A percentile compares a stretch with the other conserved stretches of the same genome.
Evolutionary conservation across 2,797 vertebrate species (phyloP).

Genomic region (Amniataba percoides): DNA sequence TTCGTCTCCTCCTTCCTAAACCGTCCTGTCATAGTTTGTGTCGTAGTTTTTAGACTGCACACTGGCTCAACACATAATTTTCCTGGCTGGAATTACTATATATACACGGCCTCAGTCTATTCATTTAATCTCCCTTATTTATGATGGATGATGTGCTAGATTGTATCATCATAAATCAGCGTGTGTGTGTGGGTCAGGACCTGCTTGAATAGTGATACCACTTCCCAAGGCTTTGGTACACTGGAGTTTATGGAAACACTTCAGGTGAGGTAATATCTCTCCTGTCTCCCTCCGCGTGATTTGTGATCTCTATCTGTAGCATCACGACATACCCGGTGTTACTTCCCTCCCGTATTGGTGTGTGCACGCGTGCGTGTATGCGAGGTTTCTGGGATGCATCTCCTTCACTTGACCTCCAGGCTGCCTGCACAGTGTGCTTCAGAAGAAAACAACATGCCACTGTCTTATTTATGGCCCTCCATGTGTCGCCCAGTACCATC

Average conservation of each 20-base stretch:
- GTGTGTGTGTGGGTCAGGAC: slow-evolving; percentile 65
- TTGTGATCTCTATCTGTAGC: slow-evolving; percentile 71
- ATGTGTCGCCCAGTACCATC: slow-evolving; percentile 73
- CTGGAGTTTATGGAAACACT: slow-evolving; percentile 82
- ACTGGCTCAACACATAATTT: slow-evolving; percentile 42
- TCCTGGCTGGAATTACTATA: slow-evolving; percentile 30
- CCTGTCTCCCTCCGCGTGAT: slow-evolving; percentile 79
- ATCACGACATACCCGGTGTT: slow-evolving; percentile 54
- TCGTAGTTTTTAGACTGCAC: slow-evolving; percentile 16
- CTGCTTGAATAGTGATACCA: slow-evolving; percentile 71
- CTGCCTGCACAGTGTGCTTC: slow-evolving; percentile 50
- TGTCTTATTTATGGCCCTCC: slow-evolving; percentile 82
- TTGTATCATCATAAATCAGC: slow-evolving; percentile 72
- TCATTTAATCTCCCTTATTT: slow-evolving; percentile 71
- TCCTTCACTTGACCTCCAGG: slow-evolving; percentile 81
- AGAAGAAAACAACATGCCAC: slow-evolving; percentile 81
- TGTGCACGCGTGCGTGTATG: slow-evolving; percentile 39
- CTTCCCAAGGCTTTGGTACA: slow-evolving; percentile 78
- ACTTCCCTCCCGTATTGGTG: slow-evolving; percentile 28
- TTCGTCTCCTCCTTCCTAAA: slow-evolving; percentile 19
- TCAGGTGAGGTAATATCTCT: slow-evolving; percentile 80
- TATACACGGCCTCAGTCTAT: slow-evolving; percentile 53
- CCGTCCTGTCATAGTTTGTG: slow-evolving; percentile 23
- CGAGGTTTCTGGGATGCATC: slow-evolving; percentile 59
- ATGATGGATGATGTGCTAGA: slow-evolving; percentile 72